A percentile compares a stretch with the other conserved stretches of the same genome.
These are phyloP conservation scores for Hyposoter didymator DNA, from an alignment of 2,888 invertebrate genomes.

Conservation along the genomic window DNA sequence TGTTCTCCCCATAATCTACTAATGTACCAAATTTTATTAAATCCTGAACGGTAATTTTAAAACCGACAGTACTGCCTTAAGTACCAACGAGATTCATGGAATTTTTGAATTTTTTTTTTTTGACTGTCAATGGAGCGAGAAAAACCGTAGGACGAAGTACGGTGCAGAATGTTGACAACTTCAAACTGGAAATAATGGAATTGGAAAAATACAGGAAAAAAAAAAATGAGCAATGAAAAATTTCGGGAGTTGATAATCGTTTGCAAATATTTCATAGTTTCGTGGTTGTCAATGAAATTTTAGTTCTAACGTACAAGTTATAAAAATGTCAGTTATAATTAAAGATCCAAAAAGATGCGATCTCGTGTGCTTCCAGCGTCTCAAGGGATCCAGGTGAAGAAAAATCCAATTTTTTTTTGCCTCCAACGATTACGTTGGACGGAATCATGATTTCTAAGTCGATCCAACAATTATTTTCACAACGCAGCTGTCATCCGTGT, in stretches of 20 bases:
- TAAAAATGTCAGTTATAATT: conserved; percentile 62
- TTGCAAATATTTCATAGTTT: neutral
- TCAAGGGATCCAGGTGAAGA: conserved; percentile 61
- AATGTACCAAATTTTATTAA: too few species aligned
- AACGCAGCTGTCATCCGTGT: conserved; percentile 62
- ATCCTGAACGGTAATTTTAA: too few species aligned
- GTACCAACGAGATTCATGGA: neutral
- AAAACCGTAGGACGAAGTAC: neutral
- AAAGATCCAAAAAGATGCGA: conserved; percentile 63
- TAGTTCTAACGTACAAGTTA: neutral
- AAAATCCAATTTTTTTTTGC: neutral
- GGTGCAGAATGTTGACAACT: neutral
- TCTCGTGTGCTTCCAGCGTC: conserved; percentile 51
- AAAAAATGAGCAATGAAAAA: conserved; percentile 27
- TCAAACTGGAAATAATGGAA: neutral
- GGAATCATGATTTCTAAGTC: neutral
- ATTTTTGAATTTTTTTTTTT: neutral
- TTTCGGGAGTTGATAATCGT: neutral
- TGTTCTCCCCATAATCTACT: too few species aligned
- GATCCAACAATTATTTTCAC: neutral
- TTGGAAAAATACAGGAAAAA: conserved; percentile 3
- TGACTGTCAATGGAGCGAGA: neutral
- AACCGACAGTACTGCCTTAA: too few species aligned
- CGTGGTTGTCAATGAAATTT: conserved; percentile 20
- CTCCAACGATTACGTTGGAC: neutral